These are phyloP conservation scores for Cichladusa arquata DNA, from an alignment of 2,113 vertebrate genomes.

Conservation along the genomic window DNA sequence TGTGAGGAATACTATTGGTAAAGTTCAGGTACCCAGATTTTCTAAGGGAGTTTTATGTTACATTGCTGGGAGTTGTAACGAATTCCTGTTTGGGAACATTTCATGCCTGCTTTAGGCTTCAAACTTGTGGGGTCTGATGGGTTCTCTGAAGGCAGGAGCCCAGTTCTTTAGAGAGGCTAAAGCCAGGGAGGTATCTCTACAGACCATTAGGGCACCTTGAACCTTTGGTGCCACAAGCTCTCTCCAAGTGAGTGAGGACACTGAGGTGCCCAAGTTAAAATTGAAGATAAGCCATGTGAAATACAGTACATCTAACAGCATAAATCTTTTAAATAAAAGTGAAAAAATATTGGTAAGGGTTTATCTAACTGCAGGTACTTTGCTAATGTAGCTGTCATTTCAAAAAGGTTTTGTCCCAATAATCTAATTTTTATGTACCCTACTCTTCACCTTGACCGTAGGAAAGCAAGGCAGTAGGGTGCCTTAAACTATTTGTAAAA, in stretches of 20 bases:
- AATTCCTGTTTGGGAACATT: neutral
- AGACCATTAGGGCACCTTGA: neutral
- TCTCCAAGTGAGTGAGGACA: neutral
- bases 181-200: neutral
- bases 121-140: neutral
- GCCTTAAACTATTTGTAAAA: neutral
- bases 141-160: neutral
- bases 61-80: neutral
- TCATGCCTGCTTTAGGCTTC: neutral
- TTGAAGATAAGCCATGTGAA: neutral
- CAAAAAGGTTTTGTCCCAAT: neutral
- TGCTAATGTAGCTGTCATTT: neutral
- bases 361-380: neutral
- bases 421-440: neutral
- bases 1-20: neutral
- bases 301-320: neutral
- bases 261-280: neutral
- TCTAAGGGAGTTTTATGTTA: neutral
- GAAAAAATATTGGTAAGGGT: neutral
- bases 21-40: neutral
- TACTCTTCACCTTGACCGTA: fast-evolving
- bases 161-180: neutral
- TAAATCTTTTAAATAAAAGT: neutral
- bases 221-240: neutral
- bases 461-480: neutral